phyloP scores from a whole-genome alignment of 2,888 invertebrate genomes.

The Tetheella fluctuosa region DNA sequence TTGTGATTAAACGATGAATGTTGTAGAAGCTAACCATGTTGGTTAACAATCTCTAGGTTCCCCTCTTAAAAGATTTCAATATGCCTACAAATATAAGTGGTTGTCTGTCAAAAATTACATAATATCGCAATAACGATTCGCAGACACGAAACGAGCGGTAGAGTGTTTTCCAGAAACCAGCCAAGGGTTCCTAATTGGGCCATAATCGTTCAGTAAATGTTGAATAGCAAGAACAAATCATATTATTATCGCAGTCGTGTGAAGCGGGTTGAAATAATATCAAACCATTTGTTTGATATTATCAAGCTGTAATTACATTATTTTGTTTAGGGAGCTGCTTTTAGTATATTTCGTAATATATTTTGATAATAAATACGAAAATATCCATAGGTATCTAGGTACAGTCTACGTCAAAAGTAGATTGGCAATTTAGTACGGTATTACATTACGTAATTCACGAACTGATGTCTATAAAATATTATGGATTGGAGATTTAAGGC shows the following conservation, averaged over 20 bases:
- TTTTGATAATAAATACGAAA: too few relatives aligned
- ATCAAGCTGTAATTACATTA: background rate
- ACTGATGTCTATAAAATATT: too few relatives aligned
- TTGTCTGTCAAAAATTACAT: background rate
- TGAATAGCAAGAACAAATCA: background rate
- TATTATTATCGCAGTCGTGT: background rate
- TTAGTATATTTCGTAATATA: too few relatives aligned
- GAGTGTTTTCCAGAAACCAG: background rate
- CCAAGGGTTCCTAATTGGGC: background rate
- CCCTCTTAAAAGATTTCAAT: background rate
- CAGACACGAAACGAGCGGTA: background rate
- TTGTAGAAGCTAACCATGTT: too few relatives aligned
- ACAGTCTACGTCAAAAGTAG: too few relatives aligned
- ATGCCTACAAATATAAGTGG: background rate
- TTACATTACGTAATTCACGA: too few relatives aligned
- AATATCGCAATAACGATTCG: background rate
- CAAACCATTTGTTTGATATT: background rate
- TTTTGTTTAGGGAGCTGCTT: background rate
- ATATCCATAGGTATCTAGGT: too few relatives aligned
- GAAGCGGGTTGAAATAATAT: background rate
- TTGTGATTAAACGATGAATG: too few relatives aligned
- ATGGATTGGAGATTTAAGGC: too few relatives aligned
- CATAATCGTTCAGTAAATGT: slow-evolving; percentile 6
- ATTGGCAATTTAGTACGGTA: too few relatives aligned
- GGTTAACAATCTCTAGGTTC: too few relatives aligned